These are phyloP conservation scores for Lipotes vexillifer DNA, from an alignment of 2,113 vertebrate genomes.

Conservation along the genomic window DNA sequence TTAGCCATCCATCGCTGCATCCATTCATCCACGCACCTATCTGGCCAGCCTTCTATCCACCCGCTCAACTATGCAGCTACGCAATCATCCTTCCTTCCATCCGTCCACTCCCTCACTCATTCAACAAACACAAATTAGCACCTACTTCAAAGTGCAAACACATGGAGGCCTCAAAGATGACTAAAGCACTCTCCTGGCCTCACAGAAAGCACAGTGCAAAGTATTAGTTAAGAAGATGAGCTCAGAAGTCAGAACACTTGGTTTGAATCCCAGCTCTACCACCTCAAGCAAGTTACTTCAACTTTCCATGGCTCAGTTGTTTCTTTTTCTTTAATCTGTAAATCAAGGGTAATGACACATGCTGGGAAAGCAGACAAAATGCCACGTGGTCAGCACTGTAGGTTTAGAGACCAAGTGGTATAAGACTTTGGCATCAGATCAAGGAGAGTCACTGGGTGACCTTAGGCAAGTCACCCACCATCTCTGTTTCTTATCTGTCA, in stretches of 20 bases:
- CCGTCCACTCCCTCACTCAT: not conserved
- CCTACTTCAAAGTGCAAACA: not conserved
- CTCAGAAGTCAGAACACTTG: not conserved
- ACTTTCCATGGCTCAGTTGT: not conserved
- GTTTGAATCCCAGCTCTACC: not conserved
- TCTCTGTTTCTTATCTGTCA: not conserved
- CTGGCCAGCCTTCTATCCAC: not conserved
- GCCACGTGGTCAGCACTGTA: not conserved
- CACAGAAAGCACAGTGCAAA: not conserved
- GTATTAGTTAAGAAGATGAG: not conserved
- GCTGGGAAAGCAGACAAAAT: not conserved
- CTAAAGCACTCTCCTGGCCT: not conserved
- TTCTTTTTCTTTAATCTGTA: not conserved
- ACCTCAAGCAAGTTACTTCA: not conserved
- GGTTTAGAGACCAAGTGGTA: not conserved
- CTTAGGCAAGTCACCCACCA: not conserved
- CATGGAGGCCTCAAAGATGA: not conserved
- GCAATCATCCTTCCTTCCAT: not conserved
- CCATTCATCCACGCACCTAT: not conserved
- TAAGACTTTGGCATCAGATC: not conserved
- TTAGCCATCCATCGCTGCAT: not conserved
- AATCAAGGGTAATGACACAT: not conserved
- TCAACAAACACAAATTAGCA: not conserved
- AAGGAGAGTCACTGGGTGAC: not conserved
- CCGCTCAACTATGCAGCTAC: not conserved